These are phyloP conservation scores for Platichthys stellatus DNA, from an alignment of 2,113 vertebrate species.

Conservation along the genomic window DNA sequence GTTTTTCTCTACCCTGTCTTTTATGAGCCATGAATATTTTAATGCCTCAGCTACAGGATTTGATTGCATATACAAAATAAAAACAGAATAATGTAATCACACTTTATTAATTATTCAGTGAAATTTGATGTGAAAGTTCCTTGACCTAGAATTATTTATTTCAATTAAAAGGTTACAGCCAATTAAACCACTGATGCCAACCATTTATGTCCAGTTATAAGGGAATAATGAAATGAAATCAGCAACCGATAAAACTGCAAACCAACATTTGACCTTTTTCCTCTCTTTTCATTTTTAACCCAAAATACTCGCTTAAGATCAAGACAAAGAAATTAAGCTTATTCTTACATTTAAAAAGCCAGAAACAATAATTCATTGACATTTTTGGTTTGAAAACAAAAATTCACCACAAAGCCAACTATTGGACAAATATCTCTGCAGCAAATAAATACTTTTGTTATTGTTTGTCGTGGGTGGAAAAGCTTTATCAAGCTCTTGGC, in stretches of 20 bases:
- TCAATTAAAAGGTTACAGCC: conserved; percentile 19
- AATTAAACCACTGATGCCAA: not conserved
- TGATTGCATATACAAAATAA: not conserved
- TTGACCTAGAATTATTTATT: conserved; percentile 2
- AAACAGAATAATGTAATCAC: not conserved
- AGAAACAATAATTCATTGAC: no score
- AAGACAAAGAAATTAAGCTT: not conserved
- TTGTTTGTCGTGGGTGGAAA: not conserved
- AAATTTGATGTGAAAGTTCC: not conserved
- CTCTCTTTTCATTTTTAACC: not conserved
- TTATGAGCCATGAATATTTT: not conserved
- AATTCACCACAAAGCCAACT: no score
- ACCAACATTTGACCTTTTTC: not conserved
- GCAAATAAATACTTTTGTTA: not conserved
- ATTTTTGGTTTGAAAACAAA: no score
- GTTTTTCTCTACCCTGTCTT: not conserved
- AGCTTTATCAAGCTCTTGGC: not conserved
- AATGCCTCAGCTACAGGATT: not conserved
- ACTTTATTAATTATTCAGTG: conserved; percentile 6
- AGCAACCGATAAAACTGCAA: not conserved
- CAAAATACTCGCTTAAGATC: not conserved
- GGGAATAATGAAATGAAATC: not conserved
- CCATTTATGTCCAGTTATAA: not conserved
- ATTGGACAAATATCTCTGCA: no score
- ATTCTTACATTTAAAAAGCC: not conserved